These are phyloP conservation scores for Patagioenas fasciata DNA, from an alignment of 2,113 vertebrate species.

Conservation along the genomic window DNA sequence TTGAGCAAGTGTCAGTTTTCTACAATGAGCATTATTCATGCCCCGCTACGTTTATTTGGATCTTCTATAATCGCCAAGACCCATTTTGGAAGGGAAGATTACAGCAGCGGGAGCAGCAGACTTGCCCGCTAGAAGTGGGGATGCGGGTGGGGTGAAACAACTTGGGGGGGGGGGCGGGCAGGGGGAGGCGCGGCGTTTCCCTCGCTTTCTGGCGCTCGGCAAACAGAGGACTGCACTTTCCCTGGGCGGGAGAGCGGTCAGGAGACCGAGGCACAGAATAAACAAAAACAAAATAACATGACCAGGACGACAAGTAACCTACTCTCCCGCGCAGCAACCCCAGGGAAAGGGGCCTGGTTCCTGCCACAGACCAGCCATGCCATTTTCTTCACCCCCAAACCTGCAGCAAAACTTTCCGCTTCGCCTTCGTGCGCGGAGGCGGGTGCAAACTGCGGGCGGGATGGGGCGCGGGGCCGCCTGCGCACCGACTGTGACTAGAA, in stretches of 20 bases:
- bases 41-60: conserved; percentile 77
- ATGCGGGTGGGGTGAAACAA: neutral
- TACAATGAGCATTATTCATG: conserved; percentile 79
- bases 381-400: neutral
- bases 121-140: conserved; percentile 37
- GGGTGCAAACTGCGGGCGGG: no score
- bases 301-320: neutral
- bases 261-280: neutral
- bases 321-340: neutral
- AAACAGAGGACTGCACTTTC: conserved; percentile 3
- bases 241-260: neutral
- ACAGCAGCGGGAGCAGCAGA: conserved; percentile 53
- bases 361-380: neutral
- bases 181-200: neutral
- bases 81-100: conserved; percentile 71
- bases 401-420: neutral
- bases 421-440: neutral
- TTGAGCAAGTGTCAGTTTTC: conserved; percentile 79
- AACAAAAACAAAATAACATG: neutral
- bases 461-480: neutral
- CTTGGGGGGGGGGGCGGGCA: neutral
- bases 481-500: neutral
- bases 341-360: neutral
- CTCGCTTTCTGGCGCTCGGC: neutral
- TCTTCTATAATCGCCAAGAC: conserved; percentile 68